Conservation (phyloP, 1,140 invertebrate species). For the Drosophila ambigua region DNA sequence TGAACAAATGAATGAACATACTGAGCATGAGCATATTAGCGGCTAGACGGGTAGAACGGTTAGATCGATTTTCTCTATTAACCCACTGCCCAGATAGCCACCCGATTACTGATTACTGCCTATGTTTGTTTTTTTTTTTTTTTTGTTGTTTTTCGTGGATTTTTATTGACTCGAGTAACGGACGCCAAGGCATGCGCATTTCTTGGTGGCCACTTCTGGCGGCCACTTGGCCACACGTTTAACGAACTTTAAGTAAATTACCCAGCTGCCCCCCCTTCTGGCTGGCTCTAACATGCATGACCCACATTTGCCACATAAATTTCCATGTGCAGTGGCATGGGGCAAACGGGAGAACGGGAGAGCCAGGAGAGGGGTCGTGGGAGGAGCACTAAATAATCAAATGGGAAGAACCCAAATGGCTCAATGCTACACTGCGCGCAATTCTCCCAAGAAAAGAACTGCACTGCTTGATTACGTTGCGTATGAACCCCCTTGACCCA, state of each 20-base stretch:
- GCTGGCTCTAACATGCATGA: conserved; percentile 52
- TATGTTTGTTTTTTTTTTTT: background rate
- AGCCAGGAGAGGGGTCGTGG: conserved; percentile 12
- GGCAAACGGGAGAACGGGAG: background rate
- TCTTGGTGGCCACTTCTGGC: conserved; percentile 20
- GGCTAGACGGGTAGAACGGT: background rate
- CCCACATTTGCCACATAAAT: conserved; percentile 67
- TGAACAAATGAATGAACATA: conserved; percentile 20
- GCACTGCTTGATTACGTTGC: no score
- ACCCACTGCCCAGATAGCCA: background rate
- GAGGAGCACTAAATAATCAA: conserved; percentile 52
- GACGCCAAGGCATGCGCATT: conserved; percentile 33
- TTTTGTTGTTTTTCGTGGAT: no score
- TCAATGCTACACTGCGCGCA: conserved; percentile 44
- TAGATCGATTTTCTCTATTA: conserved; percentile 3
- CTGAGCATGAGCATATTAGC: conserved; percentile 24
- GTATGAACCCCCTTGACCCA: conserved; percentile 19
- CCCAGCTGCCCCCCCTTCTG: conserved; percentile 4
- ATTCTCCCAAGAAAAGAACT: conserved; percentile 9
- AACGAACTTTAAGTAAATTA: conserved; percentile 67
- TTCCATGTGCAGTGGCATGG: conserved; percentile 24
- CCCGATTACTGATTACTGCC: conserved; percentile 9
- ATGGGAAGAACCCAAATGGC: conserved; percentile 21
- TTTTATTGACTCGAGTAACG: conserved; percentile 58
- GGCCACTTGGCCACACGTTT: conserved; percentile 19